Evolutionary conservation across 2,113 vertebrate species (phyloP).

Genomic region (Tragelaphus imberbis): DNA sequence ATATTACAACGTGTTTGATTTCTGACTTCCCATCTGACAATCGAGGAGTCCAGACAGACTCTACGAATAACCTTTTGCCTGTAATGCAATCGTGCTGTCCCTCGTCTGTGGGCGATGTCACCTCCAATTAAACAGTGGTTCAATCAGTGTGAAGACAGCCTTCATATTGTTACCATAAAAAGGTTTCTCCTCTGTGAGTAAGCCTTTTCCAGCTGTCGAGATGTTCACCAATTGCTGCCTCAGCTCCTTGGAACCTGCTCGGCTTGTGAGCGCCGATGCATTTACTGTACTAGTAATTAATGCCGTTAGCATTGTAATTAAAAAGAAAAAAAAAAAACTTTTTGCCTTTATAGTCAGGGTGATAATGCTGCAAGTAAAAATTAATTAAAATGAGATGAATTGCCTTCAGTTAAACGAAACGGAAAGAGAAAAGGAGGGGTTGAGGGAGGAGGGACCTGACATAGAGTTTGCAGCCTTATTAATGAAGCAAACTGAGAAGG

Average conservation of each 20-base stretch:
- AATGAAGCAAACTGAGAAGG: slow-evolving; percentile 80
- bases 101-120: slow-evolving; percentile 14
- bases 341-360: slow-evolving; percentile 84
- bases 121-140: slow-evolving; percentile 64
- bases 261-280: slow-evolving; percentile 72
- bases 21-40: slow-evolving; percentile 14
- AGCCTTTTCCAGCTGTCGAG: slow-evolving; percentile 76
- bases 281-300: slow-evolving; percentile 87
- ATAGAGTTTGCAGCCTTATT: slow-evolving; percentile 70
- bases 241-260: slow-evolving; percentile 74
- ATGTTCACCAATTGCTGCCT: slow-evolving; percentile 73
- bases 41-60: slow-evolving; percentile 11
- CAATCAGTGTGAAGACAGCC: slow-evolving; percentile 51
- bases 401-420: slow-evolving; percentile 85
- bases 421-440: slow-evolving; percentile 74
- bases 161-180: slow-evolving; percentile 40
- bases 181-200: slow-evolving; percentile 57
- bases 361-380: slow-evolving; percentile 87
- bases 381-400: slow-evolving; percentile 90
- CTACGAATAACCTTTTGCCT: slow-evolving; percentile 32
- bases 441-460: slow-evolving; percentile 58
- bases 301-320: slow-evolving; percentile 87
- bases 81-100: slow-evolving; percentile 10
- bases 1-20: slow-evolving; percentile 20
- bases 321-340: slow-evolving; percentile 79